These are phyloP conservation scores for Oeneis ivallda DNA, from an alignment of 2,888 invertebrate species.

Conservation along the genomic window DNA sequence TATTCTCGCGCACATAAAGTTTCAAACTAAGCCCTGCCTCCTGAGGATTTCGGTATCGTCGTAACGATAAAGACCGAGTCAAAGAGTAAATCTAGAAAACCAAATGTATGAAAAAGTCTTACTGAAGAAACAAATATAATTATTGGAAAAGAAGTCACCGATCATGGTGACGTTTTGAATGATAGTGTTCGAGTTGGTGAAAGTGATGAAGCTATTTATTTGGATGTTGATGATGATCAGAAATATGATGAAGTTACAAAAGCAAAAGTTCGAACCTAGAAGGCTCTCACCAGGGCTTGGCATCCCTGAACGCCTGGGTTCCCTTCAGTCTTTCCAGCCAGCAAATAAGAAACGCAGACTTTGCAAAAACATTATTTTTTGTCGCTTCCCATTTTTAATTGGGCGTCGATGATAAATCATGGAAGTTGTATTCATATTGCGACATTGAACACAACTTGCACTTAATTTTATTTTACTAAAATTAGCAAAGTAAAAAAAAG, in stretches of 20 bases:
- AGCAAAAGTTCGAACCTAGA: slow-evolving; percentile 80
- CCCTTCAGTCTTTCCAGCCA: slow-evolving; percentile 80
- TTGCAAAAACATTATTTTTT: slow-evolving; percentile 78
- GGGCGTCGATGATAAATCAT: slow-evolving; percentile 49
- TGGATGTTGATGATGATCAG: slow-evolving; percentile 52
- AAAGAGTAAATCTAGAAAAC: slow-evolving; percentile 42
- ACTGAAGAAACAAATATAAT: slow-evolving; percentile 41
- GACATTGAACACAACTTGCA: slow-evolving; percentile 46
- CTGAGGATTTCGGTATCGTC: slow-evolving; percentile 68
- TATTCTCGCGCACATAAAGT: slow-evolving; percentile 50
- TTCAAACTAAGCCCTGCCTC: slow-evolving; percentile 73
- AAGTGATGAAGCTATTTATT: slow-evolving; percentile 48
- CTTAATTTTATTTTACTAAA: slow-evolving; percentile 39
- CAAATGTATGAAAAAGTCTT: slow-evolving; percentile 44
- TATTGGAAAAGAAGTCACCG: slow-evolving; percentile 41
- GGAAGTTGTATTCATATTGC: slow-evolving; percentile 50
- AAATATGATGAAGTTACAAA: slow-evolving; percentile 65
- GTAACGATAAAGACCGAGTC: slow-evolving; percentile 43
- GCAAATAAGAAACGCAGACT: slow-evolving; percentile 81
- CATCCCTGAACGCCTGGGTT: slow-evolving; percentile 81
- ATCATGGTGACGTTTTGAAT: slow-evolving; percentile 38
- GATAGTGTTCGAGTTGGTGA: slow-evolving; percentile 38
- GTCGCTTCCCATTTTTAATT: slow-evolving; percentile 57
- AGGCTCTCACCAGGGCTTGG: slow-evolving; percentile 82
- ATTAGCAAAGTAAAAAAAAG: slow-evolving; percentile 39